Conservation (phyloP, 2,797 vertebrate species). For the Mus caroli region DNA sequence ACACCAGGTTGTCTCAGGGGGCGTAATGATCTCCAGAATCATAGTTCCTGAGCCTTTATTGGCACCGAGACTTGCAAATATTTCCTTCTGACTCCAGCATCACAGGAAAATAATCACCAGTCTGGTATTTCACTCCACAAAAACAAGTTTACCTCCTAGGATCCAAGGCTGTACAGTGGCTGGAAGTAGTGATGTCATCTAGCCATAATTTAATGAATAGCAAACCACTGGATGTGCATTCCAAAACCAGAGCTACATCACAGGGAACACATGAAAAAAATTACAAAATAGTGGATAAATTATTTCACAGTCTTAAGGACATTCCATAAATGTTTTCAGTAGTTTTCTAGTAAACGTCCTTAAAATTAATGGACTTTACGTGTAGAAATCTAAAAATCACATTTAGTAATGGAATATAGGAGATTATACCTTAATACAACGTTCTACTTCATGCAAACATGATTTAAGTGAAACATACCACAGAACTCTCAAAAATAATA, state of each 20-base stretch:
- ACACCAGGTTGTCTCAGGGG: background rate
- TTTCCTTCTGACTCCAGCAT: constrained; percentile 43
- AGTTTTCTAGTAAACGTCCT: constrained; percentile 64
- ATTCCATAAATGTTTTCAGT: constrained; percentile 66
- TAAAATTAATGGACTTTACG: constrained; percentile 80
- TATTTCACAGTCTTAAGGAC: constrained; percentile 79
- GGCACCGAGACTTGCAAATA: constrained; percentile 28
- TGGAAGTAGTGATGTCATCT: constrained; percentile 55
- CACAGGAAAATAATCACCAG: background rate
- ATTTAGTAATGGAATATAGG: constrained; percentile 79
- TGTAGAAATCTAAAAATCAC: constrained; percentile 83
- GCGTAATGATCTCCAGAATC: background rate
- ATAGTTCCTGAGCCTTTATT: background rate
- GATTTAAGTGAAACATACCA: constrained; percentile 35
- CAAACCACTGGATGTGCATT: constrained; percentile 63
- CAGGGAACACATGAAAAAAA: constrained; percentile 79
- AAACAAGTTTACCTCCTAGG: constrained; percentile 59
- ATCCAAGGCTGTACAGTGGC: background rate
- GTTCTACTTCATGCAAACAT: constrained; percentile 38
- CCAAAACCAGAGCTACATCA: constrained; percentile 79
- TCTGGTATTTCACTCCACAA: background rate
- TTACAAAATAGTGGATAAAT: constrained; percentile 72
- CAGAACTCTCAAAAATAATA: constrained; percentile 34
- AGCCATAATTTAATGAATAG: constrained; percentile 72
- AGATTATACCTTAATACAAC: constrained; percentile 66